Base-by-base conservation (phyloP, 2,888 invertebrate species). In the Acronicta leporina region DNA sequence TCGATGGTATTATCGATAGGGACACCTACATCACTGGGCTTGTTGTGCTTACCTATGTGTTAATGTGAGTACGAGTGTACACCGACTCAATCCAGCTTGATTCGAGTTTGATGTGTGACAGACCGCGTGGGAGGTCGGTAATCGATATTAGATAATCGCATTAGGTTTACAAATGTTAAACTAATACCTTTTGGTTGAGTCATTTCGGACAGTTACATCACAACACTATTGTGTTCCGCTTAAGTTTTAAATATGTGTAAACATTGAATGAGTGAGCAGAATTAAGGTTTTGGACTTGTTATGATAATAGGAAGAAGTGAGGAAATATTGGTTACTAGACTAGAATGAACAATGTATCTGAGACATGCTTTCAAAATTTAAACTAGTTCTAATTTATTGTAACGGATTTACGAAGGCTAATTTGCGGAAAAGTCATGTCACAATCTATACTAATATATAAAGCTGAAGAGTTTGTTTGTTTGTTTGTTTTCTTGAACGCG, bases 71-170 rank as follows among this genome's bases (percentile, higher is more conserved):
- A 49, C 10, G 33, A 33, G 33, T 30, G 8, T 33, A 33, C 51
- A 62, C 47, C 41, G 42, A 65, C 45, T 61, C 51, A 56, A 72
- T 63, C 43, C 58, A 55, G 47, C 62, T 43, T 49, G 65, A 73
- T 70, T 63, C 66, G 40, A 75, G 73, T 80, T 79, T 83, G 85
- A 88, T 85, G 83, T 85, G 84, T 84, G 88, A 87, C 87, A 88
- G 82, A 62, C 68, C 46, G 87, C 85, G 91, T 91, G 89, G 91
- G 91, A 85, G 87, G 84, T 83, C 84, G 61, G 83, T 83, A 87
- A 91, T 88, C 87, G 90, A 89, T 90, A 89, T 92, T 92, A 90
- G 90, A 92, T 92, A 92, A 92, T 89, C 85, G 85, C 83, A 88
- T 89, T 89, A 87, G 82, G 74, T 85, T 86, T 83, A 89, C 87